A percentile compares a stretch with the other conserved stretches of the same genome.
These are phyloP conservation scores for Drosophila hydei DNA, from an alignment of 1,140 invertebrate genomes.

Conservation along the genomic window DNA sequence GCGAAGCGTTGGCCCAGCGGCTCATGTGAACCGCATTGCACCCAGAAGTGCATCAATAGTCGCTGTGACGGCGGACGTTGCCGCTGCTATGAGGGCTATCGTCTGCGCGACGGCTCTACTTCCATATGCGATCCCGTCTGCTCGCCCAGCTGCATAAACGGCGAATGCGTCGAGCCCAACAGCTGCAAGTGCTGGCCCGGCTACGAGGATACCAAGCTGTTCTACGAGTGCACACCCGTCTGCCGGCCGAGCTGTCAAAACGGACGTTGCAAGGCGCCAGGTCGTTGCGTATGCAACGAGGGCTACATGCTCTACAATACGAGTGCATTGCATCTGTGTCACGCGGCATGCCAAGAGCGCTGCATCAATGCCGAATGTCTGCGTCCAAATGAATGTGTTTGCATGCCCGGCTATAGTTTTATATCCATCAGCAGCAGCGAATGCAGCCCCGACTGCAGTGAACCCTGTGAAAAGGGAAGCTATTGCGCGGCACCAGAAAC, in stretches of 20 bases:
- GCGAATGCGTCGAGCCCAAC: slow-evolving; percentile 85
- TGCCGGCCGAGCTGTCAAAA: slow-evolving; percentile 84
- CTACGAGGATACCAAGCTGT: slow-evolving; percentile 71
- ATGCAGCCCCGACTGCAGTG: slow-evolving; percentile 85
- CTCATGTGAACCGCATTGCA: slow-evolving; percentile 83
- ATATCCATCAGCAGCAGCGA: slow-evolving; percentile 82
- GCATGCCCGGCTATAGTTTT: slow-evolving; percentile 83
- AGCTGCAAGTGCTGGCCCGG: slow-evolving; percentile 65
- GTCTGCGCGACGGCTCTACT: slow-evolving; percentile 53
- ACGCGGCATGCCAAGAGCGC: slow-evolving; percentile 76
- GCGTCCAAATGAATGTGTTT: slow-evolving; percentile 83
- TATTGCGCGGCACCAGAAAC: slow-evolving; percentile 45
- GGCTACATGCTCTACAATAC: slow-evolving; percentile 74
- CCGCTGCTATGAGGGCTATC: slow-evolving; percentile 75
- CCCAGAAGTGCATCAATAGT: slow-evolving; percentile 73
- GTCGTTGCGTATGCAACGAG: slow-evolving; percentile 63
- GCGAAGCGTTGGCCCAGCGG: slow-evolving; percentile 68
- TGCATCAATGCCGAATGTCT: slow-evolving; percentile 85
- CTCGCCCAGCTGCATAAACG: slow-evolving; percentile 81
- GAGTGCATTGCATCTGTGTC: slow-evolving; percentile 57
- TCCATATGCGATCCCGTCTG: slow-evolving; percentile 84
- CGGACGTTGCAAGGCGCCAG: slow-evolving; percentile 64
- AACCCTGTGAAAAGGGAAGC: slow-evolving; percentile 84
- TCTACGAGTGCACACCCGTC: slow-evolving; percentile 60
- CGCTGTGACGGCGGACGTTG: slow-evolving; percentile 67